These are phyloP conservation scores for Leucophenga varia DNA, from an alignment of 1,140 invertebrate genomes.

Conservation along the genomic window DNA sequence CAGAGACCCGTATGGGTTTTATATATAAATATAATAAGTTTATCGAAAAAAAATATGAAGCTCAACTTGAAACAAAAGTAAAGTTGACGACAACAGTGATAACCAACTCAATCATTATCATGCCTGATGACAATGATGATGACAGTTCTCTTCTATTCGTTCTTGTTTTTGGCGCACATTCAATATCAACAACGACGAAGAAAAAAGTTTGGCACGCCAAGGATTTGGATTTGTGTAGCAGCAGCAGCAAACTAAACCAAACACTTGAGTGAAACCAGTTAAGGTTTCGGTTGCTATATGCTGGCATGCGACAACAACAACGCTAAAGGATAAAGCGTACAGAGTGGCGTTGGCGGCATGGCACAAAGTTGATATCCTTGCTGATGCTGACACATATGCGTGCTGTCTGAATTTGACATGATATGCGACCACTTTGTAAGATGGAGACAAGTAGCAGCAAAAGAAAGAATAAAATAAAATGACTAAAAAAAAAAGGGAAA, in stretches of 20 bases:
- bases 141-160: too few relatives aligned
- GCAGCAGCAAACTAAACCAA: conserved; percentile 8
- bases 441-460: conserved; percentile 33
- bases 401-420: conserved; percentile 51
- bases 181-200: conserved; percentile 9
- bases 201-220: conserved; percentile 4
- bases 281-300: too few relatives aligned
- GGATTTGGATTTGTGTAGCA: conserved; percentile 17
- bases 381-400: conserved; percentile 42
- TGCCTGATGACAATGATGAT: background rate
- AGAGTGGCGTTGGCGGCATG: too few relatives aligned
- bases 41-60: too few relatives aligned
- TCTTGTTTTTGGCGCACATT: background rate
- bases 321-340: too few relatives aligned
- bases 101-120: conserved; percentile 51
- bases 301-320: too few relatives aligned
- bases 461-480: too few relatives aligned
- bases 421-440: conserved; percentile 55
- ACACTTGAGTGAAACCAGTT: too few relatives aligned
- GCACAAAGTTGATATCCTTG: background rate
- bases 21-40: too few relatives aligned
- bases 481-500: conserved; percentile 7
- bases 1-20: too few relatives aligned
- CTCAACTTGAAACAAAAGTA: conserved; percentile 37
- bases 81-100: conserved; percentile 37